These are phyloP conservation scores for Sclerurus mexicanus DNA, from an alignment of 2,113 vertebrate genomes.

Conservation along the genomic window DNA sequence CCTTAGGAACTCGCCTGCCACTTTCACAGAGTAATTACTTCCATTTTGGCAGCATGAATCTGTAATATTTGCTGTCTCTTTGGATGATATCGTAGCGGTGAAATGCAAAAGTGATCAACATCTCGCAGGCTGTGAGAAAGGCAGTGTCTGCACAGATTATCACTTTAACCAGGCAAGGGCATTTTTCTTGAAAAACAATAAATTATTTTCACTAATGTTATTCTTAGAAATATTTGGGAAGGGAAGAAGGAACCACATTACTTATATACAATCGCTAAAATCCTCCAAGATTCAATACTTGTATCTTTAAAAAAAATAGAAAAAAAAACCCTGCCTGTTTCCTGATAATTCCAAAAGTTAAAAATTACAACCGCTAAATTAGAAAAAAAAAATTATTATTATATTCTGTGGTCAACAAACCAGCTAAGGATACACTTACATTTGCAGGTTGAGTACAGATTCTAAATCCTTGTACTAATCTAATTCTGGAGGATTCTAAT, in stretches of 20 bases:
- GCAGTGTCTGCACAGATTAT: background rate
- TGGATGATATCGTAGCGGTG: conserved; percentile 2
- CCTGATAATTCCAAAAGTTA: background rate
- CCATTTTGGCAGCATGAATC: conserved; percentile 50
- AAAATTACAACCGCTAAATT: background rate
- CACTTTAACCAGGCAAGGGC: background rate
- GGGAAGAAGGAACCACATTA: background rate
- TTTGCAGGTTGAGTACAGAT: background rate
- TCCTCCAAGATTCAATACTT: background rate
- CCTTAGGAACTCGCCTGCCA: conserved; percentile 39
- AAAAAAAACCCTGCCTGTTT: background rate
- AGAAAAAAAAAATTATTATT: background rate
- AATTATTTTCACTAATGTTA: background rate
- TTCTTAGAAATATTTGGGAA: background rate
- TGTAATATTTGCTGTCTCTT: conserved; percentile 39
- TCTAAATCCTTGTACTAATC: background rate
- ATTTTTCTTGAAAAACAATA: background rate
- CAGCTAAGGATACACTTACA: background rate
- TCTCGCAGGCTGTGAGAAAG: background rate
- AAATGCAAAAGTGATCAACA: conserved; percentile 18
- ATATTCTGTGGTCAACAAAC: background rate
- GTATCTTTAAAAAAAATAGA: background rate
- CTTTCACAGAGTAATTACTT: conserved; percentile 45
- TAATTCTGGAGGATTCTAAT: background rate
- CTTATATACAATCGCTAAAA: background rate